These are phyloP conservation scores for Tribolium madens DNA, from an alignment of 1,140 invertebrate species.

Conservation along the genomic window DNA sequence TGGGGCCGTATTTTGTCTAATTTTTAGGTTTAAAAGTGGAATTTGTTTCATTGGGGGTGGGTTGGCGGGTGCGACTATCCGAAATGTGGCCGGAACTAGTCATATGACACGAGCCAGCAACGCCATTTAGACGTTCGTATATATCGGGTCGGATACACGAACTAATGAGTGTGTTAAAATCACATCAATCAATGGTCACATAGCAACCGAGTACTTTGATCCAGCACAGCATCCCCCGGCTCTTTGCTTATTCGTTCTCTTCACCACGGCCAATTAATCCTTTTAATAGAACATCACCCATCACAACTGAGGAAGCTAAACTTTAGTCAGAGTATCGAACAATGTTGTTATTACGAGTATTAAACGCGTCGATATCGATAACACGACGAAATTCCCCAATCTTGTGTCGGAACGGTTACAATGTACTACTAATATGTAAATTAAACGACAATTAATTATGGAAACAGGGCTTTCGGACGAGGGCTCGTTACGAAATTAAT, in stretches of 20 bases:
- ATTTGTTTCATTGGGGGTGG: neutral
- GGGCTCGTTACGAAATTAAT: conserved; percentile 40
- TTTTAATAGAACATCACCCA: conserved; percentile 15
- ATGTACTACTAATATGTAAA: conserved; percentile 33
- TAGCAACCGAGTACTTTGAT: conserved; percentile 59
- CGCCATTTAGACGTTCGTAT: conserved; percentile 52
- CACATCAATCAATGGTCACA: conserved; percentile 64
- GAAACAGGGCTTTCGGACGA: conserved; percentile 20
- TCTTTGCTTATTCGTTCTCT: conserved; percentile 46
- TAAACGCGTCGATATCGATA: conserved; percentile 13
- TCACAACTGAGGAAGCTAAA: conserved; percentile 22
- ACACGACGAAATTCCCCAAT: conserved; percentile 11
- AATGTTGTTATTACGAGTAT: conserved; percentile 27
- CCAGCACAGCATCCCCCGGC: conserved; percentile 27
- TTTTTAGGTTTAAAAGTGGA: neutral
- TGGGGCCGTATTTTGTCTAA: neutral
- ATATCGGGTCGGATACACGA: conserved; percentile 46
- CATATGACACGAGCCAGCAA: conserved; percentile 49
- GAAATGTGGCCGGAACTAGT: conserved; percentile 42
- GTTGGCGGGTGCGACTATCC: neutral
- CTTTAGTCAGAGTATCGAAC: conserved; percentile 4
- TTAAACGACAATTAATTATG: conserved; percentile 41
- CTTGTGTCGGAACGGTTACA: conserved; percentile 35
- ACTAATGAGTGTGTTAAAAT: conserved; percentile 63
- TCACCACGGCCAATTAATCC: conserved; percentile 47